Conservation (phyloP, 2,797 vertebrate species). For the Megalops cyprinoides region DNA sequence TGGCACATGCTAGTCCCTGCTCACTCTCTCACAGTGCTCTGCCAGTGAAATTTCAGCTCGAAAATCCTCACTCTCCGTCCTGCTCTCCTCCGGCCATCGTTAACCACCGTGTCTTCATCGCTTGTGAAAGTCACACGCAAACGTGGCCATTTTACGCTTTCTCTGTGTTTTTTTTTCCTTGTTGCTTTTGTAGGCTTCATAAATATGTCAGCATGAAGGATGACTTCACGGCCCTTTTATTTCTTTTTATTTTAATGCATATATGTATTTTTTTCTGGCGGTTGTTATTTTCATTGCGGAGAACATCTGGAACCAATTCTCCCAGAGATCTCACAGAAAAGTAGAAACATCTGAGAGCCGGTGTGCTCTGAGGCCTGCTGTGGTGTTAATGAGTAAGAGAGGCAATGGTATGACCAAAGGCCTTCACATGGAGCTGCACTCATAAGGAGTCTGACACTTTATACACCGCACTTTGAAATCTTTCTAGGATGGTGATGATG, state of each 20-base stretch:
- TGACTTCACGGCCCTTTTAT: slow-evolving; percentile 47
- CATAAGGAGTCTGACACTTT: background rate
- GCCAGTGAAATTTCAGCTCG: too few relatives aligned
- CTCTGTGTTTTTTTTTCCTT: slow-evolving; percentile 54
- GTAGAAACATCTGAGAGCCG: background rate
- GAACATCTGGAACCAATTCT: slow-evolving; percentile 48
- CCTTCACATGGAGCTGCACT: too few relatives aligned
- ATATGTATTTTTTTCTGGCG: slow-evolving; percentile 35
- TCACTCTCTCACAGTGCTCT: too few relatives aligned
- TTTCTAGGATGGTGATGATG: background rate
- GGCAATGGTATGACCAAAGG: too few relatives aligned
- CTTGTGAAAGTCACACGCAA: slow-evolving; percentile 64
- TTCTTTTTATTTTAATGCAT: slow-evolving; percentile 44
- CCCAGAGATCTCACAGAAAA: too few relatives aligned
- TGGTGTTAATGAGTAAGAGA: too few relatives aligned
- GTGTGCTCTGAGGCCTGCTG: background rate
- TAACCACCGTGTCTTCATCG: slow-evolving; percentile 54
- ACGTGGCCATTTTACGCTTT: slow-evolving; percentile 57
- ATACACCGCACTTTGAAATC: background rate
- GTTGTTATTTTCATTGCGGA: slow-evolving; percentile 43
- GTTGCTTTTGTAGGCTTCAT: too few relatives aligned
- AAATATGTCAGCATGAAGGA: slow-evolving; percentile 52
- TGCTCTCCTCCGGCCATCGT: slow-evolving; percentile 46
- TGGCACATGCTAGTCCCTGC: too few relatives aligned
- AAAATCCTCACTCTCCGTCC: slow-evolving; percentile 3